phyloP scores from a whole-genome alignment of 2,113 vertebrate species.

The Columba janthina region DNA sequence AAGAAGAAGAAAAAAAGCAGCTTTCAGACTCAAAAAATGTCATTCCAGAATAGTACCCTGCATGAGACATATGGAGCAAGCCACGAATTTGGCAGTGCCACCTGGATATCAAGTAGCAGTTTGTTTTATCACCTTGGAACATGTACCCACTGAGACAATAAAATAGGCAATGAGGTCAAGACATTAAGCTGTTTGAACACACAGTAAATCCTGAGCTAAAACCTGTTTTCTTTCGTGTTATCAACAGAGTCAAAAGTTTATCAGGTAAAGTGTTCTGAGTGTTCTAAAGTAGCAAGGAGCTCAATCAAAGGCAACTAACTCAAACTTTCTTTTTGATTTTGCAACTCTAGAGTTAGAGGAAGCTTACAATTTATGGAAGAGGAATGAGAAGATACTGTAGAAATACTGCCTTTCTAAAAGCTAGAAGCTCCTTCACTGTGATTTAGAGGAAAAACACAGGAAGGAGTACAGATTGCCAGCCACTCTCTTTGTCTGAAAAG shows the following conservation, averaged over 20 bases:
- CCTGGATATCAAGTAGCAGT: slow-evolving; percentile 50
- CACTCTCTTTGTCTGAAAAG: neutral
- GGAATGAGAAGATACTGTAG: neutral
- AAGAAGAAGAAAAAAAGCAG: neutral
- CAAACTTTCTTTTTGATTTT: neutral
- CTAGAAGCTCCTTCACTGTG: neutral
- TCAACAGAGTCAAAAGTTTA: neutral
- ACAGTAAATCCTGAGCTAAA: slow-evolving; percentile 27
- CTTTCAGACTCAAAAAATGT: neutral
- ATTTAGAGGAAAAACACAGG: neutral
- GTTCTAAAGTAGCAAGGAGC: neutral
- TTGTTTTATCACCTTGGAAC: slow-evolving; percentile 55
- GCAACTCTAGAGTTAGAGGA: neutral
- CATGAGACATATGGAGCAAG: neutral
- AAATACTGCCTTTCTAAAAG: neutral
- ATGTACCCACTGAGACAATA: slow-evolving; percentile 11
- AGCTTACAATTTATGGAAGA: neutral
- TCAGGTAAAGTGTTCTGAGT: neutral
- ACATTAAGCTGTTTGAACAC: slow-evolving; percentile 16
- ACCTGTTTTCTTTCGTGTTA: neutral
- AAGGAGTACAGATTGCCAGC: neutral
- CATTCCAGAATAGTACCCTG: slow-evolving; percentile 20
- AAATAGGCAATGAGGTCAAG: slow-evolving; percentile 23
- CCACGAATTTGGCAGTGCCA: slow-evolving; percentile 20
- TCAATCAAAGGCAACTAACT: neutral